Evolutionary conservation across 2,888 invertebrate genomes (phyloP).

Genomic region (Eustalomyia histrio): DNA sequence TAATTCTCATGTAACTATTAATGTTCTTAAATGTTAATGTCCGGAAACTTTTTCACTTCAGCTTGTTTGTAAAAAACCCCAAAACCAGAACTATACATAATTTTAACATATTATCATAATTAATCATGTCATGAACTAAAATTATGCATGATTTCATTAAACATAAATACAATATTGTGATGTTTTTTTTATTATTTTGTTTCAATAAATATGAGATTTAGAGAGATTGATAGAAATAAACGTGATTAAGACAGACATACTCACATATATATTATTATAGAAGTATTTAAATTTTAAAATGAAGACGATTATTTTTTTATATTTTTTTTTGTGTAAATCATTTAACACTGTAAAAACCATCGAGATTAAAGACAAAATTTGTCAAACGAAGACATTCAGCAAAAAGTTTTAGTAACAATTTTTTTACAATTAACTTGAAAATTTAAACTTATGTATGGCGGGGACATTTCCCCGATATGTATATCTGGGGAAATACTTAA

Average conservation of each 20-base stretch:
- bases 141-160: conserved; percentile 23
- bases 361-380: background rate
- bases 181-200: background rate
- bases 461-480: no score
- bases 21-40: background rate
- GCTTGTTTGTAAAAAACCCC: conserved; percentile 10
- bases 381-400: background rate
- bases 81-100: conserved; percentile 1
- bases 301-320: background rate
- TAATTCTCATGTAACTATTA: background rate
- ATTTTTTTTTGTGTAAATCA: background rate
- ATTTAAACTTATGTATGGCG: no score
- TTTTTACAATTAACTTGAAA: no score
- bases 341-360: background rate
- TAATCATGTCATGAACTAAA: conserved; percentile 11
- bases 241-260: conserved; percentile 1
- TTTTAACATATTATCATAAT: conserved; percentile 6
- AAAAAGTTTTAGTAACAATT: no score
- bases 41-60: conserved; percentile 11
- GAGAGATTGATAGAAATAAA: background rate
- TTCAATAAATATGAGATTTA: background rate
- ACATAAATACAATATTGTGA: conserved; percentile 14
- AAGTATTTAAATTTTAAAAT: background rate
- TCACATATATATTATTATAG: background rate
- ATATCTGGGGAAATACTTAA: no score